Evolutionary conservation across 2,797 vertebrate genomes (phyloP).

Genomic region (Bradypus variegatus): DNA sequence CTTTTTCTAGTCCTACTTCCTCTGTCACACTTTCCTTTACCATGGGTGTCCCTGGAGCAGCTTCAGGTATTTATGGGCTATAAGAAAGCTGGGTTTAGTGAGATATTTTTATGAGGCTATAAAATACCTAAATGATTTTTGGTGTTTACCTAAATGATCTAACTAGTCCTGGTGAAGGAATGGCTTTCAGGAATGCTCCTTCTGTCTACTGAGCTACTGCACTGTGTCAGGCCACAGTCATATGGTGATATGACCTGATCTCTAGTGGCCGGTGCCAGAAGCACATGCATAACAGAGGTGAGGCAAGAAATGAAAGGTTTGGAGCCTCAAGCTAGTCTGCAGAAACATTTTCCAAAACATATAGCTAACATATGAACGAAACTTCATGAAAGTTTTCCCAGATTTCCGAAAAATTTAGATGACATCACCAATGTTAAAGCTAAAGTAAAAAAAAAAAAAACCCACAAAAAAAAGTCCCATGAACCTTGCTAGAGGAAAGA

Average conservation of each 20-base stretch:
- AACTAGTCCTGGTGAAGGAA: not conserved
- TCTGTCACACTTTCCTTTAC: not conserved
- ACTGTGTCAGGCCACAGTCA: not conserved
- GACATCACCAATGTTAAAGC: not conserved
- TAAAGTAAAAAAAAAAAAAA: not conserved
- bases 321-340: not conserved
- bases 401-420: not conserved
- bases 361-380: not conserved
- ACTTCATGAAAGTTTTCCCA: not conserved
- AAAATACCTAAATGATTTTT: not conserved
- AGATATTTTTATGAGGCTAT: not conserved
- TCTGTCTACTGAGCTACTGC: not conserved
- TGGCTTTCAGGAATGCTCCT: not conserved
- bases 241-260: not conserved
- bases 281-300: not conserved
- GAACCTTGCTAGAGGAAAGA: not conserved
- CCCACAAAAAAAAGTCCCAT: not conserved
- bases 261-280: not conserved
- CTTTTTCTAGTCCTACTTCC: not conserved
- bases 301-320: not conserved
- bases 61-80: not conserved
- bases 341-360: not conserved
- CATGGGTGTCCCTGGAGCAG: not conserved
- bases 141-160: not conserved
- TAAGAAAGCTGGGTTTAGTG: not conserved